Evolutionary conservation across 1,140 invertebrate species (phyloP).

Genomic region (Lepidotrigona ventralis): DNA sequence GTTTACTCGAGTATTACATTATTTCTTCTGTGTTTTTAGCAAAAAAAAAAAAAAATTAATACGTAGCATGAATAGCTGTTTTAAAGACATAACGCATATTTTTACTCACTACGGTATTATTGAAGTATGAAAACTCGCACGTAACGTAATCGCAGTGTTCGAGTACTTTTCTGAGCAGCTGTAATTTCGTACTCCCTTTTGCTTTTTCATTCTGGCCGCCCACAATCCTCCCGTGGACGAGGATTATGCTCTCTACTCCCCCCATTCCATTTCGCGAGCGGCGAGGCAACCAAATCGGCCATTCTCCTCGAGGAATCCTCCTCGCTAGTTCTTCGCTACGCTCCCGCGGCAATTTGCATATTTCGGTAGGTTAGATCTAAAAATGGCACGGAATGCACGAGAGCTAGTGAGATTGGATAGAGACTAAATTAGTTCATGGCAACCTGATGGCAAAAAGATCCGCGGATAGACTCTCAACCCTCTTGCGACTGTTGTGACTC

Average conservation of each 20-base stretch:
- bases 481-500: not conserved
- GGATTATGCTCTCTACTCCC: conserved; percentile 71
- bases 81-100: too few species aligned
- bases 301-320: conserved; percentile 63
- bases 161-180: too few species aligned
- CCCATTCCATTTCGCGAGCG: not conserved
- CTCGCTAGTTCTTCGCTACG: conserved; percentile 55
- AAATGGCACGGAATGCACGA: conserved; percentile 66
- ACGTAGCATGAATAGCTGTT: too few species aligned
- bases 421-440: conserved; percentile 63
- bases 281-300: conserved; percentile 58
- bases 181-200: conserved; percentile 63
- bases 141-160: too few species aligned
- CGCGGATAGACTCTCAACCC: not conserved
- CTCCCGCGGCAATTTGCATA: conserved; percentile 75
- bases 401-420: conserved; percentile 63
- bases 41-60: too few species aligned
- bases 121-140: too few species aligned
- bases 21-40: too few species aligned
- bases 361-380: conserved; percentile 72
- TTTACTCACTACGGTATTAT: too few species aligned
- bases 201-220: conserved; percentile 73
- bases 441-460: conserved; percentile 61
- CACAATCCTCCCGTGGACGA: conserved; percentile 76
- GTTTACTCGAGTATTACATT: too few species aligned